phyloP scores from a whole-genome alignment of 2,888 invertebrate genomes.

The Teinopalpus imperialis region DNA sequence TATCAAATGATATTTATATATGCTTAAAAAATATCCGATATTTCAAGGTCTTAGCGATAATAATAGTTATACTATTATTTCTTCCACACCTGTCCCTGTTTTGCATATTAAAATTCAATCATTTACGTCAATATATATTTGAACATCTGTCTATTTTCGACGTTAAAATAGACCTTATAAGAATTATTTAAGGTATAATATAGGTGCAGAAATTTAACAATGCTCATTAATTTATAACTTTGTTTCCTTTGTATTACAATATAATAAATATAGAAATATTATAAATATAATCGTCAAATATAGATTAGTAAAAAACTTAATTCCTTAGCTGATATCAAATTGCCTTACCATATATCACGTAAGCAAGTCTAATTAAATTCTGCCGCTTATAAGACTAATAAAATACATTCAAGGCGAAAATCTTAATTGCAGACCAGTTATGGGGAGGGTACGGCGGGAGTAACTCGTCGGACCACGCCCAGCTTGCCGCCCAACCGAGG shows the following conservation, averaged over 20 bases:
- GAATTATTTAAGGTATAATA: neutral
- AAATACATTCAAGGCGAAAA: conserved; percentile 30
- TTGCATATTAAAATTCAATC: conserved; percentile 19
- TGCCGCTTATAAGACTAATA: conserved; percentile 35
- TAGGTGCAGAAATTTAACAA: neutral
- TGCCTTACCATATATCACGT: conserved; percentile 25
- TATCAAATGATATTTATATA: too few species aligned
- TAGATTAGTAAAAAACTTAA: too few species aligned
- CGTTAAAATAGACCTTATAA: neutral
- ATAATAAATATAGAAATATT: too few species aligned
- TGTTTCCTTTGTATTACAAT: neutral
- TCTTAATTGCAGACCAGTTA: conserved; percentile 56
- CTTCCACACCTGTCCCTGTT: conserved; percentile 10
- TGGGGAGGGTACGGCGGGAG: conserved; percentile 51
- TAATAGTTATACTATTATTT: neutral
- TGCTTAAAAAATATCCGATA: too few species aligned
- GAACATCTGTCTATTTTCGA: conserved; percentile 13
- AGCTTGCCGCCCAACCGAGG: conserved; percentile 41
- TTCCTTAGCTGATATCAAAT: neutral
- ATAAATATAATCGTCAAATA: too few species aligned
- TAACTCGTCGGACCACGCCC: conserved; percentile 56
- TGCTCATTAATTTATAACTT: neutral
- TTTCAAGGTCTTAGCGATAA: conserved; percentile 13
- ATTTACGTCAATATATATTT: conserved; percentile 1
- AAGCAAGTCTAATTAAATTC: conserved; percentile 35